These are phyloP conservation scores for Taenaris catops DNA, from an alignment of 2,888 invertebrate species.

Conservation along the genomic window DNA sequence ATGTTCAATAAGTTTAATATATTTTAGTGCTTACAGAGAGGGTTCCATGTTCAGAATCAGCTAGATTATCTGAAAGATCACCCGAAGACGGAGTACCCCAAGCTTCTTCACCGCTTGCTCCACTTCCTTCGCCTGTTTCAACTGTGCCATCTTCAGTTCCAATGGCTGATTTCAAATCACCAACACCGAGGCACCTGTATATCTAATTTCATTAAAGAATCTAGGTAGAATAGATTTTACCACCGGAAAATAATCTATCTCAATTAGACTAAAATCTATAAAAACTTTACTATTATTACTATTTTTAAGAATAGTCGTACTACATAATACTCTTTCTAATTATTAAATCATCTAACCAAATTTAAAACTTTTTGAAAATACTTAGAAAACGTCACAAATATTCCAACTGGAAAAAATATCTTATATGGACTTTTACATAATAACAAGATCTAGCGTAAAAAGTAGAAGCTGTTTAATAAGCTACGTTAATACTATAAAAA, in stretches of 20 bases:
- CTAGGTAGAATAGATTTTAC: not conserved
- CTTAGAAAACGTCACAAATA: slow-evolving; percentile 1
- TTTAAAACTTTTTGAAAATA: not conserved
- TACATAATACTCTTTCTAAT: not conserved
- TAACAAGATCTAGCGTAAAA: slow-evolving; percentile 13
- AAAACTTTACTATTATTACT: not conserved
- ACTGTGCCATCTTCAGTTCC: slow-evolving; percentile 82
- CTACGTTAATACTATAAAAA: slow-evolving; percentile 16
- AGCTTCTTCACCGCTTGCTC: slow-evolving; percentile 91
- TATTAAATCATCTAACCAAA: no score
- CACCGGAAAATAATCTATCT: slow-evolving; percentile 5
- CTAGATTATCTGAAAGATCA: slow-evolving; percentile 88
- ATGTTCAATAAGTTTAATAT: no score
- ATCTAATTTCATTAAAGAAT: slow-evolving; percentile 1
- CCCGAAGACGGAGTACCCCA: slow-evolving; percentile 95
- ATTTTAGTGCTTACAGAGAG: slow-evolving; percentile 83
- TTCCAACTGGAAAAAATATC: not conserved
- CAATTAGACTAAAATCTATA: slow-evolving; percentile 8
- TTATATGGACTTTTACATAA: not conserved
- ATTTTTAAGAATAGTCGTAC: not conserved
- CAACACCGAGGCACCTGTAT: slow-evolving; percentile 71
- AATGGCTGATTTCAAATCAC: slow-evolving; percentile 76
- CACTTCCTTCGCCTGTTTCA: slow-evolving; percentile 86
- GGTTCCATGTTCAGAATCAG: slow-evolving; percentile 83
- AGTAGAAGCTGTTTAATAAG: slow-evolving; percentile 6